Base-by-base conservation (phyloP, 2,797 vertebrate species). In the Aldrovandia affinis region DNA sequence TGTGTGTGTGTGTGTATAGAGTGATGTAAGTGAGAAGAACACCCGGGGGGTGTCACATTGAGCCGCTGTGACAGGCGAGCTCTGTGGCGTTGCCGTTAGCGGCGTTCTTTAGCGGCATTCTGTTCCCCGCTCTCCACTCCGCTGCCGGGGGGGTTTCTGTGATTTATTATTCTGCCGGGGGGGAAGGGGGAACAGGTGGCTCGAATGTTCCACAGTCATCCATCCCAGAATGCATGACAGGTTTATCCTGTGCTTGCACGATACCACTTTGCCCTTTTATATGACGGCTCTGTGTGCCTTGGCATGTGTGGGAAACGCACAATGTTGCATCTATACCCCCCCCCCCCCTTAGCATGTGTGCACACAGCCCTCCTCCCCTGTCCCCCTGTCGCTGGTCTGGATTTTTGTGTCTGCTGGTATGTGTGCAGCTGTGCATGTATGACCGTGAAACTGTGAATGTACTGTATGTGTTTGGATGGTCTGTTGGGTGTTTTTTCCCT, bases 141-240 rank as follows among this genome's bases (percentile, higher is more conserved):
- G 70, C 4, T 39, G 39, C 2, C 9, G 30, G 39, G 70, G 70
- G 65, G 47, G 36, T 36, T 59, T 36, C 42, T 18, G 30, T 81
- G 80, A 63, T 80, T 85, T 85, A 77, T 75, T 36, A 44, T 39
- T 20, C 81, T 81, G 70, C 18, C 18, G 18, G 70, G 70, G 36
- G 28, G 30, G 61, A 25, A 25, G 59, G 59, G 28, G 68, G 52
- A 77, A 65, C 84, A 70, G 81, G 57, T 79, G 84, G 65, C 36
- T 44, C 10, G 75, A 78, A 82, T 65, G 57, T 80, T 83, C 57
- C 70, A 2, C 36, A 25, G 39, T 42, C 70, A 75, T 75, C 39
- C 39, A 75, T 75, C 70, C 20, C 55, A 20, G 55, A 20, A 57
- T 57, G 55, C 55, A 36, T 75, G 70, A 75, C 70, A 75, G 70